A percentile compares a stretch with the other conserved stretches of the same genome.
These are phyloP conservation scores for Halictus ligatus DNA, from an alignment of 2,888 invertebrate species.

Conservation along the genomic window DNA sequence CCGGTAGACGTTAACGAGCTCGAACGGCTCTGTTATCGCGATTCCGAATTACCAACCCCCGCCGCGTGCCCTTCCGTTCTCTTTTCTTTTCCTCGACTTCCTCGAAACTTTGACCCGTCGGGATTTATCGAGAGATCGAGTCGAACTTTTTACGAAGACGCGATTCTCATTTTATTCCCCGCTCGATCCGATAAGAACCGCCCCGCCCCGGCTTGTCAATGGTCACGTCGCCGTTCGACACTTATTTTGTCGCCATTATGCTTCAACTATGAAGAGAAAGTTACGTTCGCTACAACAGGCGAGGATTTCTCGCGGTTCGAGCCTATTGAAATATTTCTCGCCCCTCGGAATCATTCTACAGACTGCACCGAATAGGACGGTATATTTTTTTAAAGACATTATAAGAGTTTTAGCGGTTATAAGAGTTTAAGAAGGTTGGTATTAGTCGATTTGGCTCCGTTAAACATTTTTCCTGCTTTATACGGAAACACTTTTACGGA, in stretches of 20 bases:
- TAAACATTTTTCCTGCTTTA: too few relatives aligned
- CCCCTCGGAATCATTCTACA: too few relatives aligned
- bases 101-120: background rate
- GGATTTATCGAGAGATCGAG: background rate
- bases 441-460: background rate
- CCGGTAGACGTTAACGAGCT: conserved; percentile 39
- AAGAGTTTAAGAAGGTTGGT: too few relatives aligned
- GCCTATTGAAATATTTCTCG: too few relatives aligned
- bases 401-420: too few relatives aligned
- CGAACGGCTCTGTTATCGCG: conserved; percentile 23
- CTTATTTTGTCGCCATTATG: background rate
- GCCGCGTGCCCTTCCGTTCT: background rate
- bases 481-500: too few relatives aligned
- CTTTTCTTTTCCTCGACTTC: background rate
- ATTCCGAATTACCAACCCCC: background rate
- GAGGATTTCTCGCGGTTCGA: too few relatives aligned
- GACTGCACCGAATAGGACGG: too few relatives aligned
- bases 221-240: background rate
- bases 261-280: background rate
- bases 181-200: background rate
- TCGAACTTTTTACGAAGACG: background rate
- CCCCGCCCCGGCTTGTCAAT: background rate
- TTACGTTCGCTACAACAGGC: background rate
- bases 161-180: background rate
- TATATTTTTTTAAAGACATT: too few relatives aligned